Percentiles rank a stretch among this genome's conserved stretches.
Evolutionary conservation across 2,888 invertebrate species (phyloP).

Genomic region (Drosophila hamatofila): DNA sequence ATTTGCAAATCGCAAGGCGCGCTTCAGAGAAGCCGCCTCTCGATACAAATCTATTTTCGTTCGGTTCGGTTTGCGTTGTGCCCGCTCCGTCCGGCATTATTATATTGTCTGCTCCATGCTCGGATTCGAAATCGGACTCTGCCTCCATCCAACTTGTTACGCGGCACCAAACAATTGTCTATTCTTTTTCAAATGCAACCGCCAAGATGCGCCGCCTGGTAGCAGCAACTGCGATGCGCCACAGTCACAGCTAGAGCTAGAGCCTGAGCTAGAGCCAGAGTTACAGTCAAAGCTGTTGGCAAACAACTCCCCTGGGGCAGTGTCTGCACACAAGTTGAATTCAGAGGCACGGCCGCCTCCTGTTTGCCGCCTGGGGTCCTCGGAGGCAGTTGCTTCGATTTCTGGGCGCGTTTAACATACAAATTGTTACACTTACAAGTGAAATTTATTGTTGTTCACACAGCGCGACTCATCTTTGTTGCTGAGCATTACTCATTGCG

Average conservation of each 20-base stretch:
- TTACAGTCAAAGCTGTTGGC: constrained; percentile 38
- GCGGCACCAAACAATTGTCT: constrained; percentile 78
- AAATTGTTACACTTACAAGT: constrained; percentile 84
- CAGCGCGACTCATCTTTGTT: constrained; percentile 48
- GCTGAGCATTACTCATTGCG: constrained; percentile 46
- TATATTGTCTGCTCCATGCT: constrained; percentile 54
- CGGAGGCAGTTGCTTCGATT: constrained; percentile 34
- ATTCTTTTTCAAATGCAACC: constrained; percentile 76
- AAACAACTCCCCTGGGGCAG: constrained; percentile 79
- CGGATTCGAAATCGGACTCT: constrained; percentile 18
- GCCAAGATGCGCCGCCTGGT: constrained; percentile 69
- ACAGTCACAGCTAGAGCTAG: constrained; percentile 33
- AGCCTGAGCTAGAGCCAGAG: constrained; percentile 9
- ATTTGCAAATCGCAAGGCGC: constrained; percentile 83
- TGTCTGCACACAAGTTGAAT: constrained; percentile 37
- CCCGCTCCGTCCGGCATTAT: constrained; percentile 51
- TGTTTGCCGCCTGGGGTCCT: constrained; percentile 46
- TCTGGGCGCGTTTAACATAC: constrained; percentile 80
- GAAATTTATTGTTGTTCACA: constrained; percentile 81
- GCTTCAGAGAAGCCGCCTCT: constrained; percentile 82
- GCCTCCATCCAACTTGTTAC: constrained; percentile 71
- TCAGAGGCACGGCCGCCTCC: constrained; percentile 30
- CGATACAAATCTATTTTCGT: constrained; percentile 83
- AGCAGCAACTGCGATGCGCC: constrained; percentile 56
- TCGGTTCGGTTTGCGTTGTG: constrained; percentile 34